Base-by-base conservation (phyloP, 1,140 invertebrate genomes). In the Oryctes rhinoceros region DNA sequence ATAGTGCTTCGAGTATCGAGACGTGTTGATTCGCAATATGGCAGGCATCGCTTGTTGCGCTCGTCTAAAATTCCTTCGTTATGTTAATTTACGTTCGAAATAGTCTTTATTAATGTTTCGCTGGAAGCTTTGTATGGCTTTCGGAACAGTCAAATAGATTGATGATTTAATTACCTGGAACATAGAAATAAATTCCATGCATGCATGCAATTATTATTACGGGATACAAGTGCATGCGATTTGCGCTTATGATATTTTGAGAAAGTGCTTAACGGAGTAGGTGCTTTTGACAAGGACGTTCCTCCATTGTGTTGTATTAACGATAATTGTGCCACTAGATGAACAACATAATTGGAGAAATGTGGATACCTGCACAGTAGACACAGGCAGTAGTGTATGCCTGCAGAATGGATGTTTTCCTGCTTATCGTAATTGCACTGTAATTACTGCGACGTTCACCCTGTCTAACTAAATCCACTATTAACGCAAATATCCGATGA, bases 381-480 rank as follows among this genome's bases (percentile, higher is more conserved):
- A 35, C 30, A 24, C 4, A 24, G 65, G 62, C 10, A 20, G 30
- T 67, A 67, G 13, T 18, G 11, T 20, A 76, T 39, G 74, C 20
- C 44, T 76, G 74, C 74, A 76, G n/a, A 13, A 13, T 67, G 24
- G 10, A 48, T 76, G 39, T 76, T 76, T 78, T 65, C 49, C 65
- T 39, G 30, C 24, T 78, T 65, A 78, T 65, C 59, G 48, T 62
- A 78, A 78, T 78, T 37, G 78, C 78, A 44, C 53, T 20, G 78
- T 78, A 78, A 78, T 78, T 78, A 78, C 20, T 78, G 24, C n/a
- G 65, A 65, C 59, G 53, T 65, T 78, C 78, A n/a, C 30, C 53
- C 78, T 59, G 6, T 39, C 30, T 78, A 48, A 13, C 30, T 78
- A 48, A 78, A 78, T 53, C 48, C 49, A 37, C 65, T 78, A 78